Base-by-base conservation (phyloP, 2,888 invertebrate genomes). In the Morpho achilles region DNA sequence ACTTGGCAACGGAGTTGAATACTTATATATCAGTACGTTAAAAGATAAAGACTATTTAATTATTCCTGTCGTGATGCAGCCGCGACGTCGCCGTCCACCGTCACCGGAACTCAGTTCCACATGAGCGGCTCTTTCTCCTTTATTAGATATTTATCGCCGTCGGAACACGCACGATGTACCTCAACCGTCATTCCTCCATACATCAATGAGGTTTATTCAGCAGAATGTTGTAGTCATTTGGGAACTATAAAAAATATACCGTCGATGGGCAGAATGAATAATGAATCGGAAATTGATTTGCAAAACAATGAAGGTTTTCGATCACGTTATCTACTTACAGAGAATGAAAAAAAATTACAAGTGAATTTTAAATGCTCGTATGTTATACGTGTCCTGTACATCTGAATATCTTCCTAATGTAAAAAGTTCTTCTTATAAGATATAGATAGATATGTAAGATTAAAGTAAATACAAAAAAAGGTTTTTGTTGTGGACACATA, bases 61-160 rank as follows among this genome's bases (percentile, higher is more conserved):
- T 80, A 86, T 85, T 82, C 84, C 63, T 63, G 66, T 58, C 76
- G 75, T 74, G 67, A 68, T 58, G 59, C 65, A 65, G 48, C 65
- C 66, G 67, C 69, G 63, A 69, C 67, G 74, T 69, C 73, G 73
- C 70, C 76, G 73, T 66, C 70, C 67, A 70, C 63, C 65, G 69
- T 68, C 77, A 80, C 84, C 86, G 86, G 86, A 86, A 83, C 79
- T 77, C 63, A 61, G 69, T 69, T 61, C 71, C 72, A 68, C 73
- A 72, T 70, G 73, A 77, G 75, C 72, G 71, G 73, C 76, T 79
- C 69, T 72, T 79, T 79, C 76, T 79, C 75, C 77, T 79, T 80
- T 76, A 73, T 71, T 77, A 76, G 77, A 80, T 76, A 62, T 63
- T 32, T 72, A 79, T 78, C 73, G 69, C 59, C 60, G 63, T 64